Conservation (phyloP, 2,797 vertebrate species). For the Ammospiza maritima region DNA sequence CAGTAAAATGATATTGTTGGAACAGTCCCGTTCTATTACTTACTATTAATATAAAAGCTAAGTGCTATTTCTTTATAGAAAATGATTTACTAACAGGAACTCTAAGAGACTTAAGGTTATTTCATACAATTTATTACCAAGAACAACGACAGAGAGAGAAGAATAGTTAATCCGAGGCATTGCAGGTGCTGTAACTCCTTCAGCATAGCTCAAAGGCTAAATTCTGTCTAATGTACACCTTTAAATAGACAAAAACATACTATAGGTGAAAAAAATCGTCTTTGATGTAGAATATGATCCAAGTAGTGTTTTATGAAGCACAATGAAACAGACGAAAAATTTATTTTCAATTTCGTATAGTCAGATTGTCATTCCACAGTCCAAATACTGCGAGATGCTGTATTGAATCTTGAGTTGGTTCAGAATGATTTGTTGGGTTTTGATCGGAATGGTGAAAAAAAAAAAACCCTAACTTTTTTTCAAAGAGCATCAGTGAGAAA, state of each 20-base stretch:
- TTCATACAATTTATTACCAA: slow-evolving; percentile 6
- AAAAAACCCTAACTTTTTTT: fast-evolving
- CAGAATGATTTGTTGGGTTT: neutral
- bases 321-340: neutral
- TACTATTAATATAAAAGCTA: neutral
- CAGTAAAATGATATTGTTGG: neutral
- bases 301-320: neutral
- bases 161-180: neutral
- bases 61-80: slow-evolving; percentile 1
- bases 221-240: neutral
- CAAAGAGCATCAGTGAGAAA: neutral
- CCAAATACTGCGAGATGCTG: neutral
- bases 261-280: neutral
- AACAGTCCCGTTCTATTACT: neutral
- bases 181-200: neutral
- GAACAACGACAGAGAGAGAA: neutral
- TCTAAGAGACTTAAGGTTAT: neutral
- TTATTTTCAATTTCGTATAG: neutral
- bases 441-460: neutral
- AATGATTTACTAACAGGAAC: neutral
- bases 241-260: neutral
- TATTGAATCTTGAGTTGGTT: neutral
- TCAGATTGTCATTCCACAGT: neutral
- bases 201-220: neutral
- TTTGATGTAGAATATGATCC: neutral